Conservation (phyloP, 2,797 vertebrate species). For the Acestrorhynchus altus region DNA sequence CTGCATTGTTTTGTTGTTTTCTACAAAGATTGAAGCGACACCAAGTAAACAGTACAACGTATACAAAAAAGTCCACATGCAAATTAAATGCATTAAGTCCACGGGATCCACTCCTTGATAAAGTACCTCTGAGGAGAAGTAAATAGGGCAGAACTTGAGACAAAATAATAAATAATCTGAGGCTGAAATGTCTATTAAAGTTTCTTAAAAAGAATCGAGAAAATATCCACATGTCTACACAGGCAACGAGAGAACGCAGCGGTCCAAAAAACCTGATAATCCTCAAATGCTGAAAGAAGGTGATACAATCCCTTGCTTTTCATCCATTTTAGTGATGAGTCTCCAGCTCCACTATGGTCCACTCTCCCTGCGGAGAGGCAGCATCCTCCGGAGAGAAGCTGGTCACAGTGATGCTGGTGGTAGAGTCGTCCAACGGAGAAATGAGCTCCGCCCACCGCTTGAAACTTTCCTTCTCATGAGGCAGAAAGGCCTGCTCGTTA, state of each 20-base stretch:
- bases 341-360: constrained; percentile 98
- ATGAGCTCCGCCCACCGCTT: constrained; percentile 95
- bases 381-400: constrained; percentile 97
- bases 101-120: constrained; percentile 51
- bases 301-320: constrained; percentile 10
- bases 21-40: constrained; percentile 65
- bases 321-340: constrained; percentile 87
- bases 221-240: constrained; percentile 42
- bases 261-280: constrained; percentile 41
- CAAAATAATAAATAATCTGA: constrained; percentile 52
- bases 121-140: constrained; percentile 53
- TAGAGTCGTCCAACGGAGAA: constrained; percentile 92
- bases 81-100: constrained; percentile 66
- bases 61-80: constrained; percentile 79
- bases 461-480: constrained; percentile 86
- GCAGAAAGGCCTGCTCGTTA: constrained; percentile 84
- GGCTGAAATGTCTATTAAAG: constrained; percentile 54
- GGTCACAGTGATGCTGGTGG: constrained; percentile 93
- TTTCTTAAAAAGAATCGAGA: constrained; percentile 45
- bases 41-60: constrained; percentile 70
- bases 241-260: constrained; percentile 17
- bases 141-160: constrained; percentile 25
- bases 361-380: constrained; percentile 95
- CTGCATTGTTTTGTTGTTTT: constrained; percentile 58
- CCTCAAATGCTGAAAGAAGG: constrained; percentile 10